A percentile compares a stretch with the other conserved stretches of the same genome.
Evolutionary conservation across 2,888 invertebrate species (phyloP).

Genomic region (Tipula helvola): DNA sequence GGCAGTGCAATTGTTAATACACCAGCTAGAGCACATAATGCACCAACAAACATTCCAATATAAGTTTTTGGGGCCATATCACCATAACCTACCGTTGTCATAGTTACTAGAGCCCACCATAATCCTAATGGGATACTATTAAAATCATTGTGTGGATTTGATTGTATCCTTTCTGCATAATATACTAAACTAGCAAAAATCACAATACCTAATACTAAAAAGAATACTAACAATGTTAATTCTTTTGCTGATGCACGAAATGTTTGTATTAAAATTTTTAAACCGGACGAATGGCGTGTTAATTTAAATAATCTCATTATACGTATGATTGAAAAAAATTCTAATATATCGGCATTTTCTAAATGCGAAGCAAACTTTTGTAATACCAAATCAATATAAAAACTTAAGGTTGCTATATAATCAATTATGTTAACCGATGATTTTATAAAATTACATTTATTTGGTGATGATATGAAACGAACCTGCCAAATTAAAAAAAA

Average conservation of each 20-base stretch:
- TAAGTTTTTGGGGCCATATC: constrained; percentile 99
- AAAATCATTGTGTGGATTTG: constrained; percentile 93
- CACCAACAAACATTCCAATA: constrained; percentile 97
- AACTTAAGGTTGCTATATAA: constrained; percentile 96
- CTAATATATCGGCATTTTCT: constrained; percentile 90
- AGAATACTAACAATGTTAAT: constrained; percentile 90
- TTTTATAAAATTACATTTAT: constrained; percentile 88
- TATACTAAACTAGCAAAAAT: constrained; percentile 97
- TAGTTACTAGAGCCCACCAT: constrained; percentile 98
- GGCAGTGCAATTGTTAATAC: constrained; percentile 97
- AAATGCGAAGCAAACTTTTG: constrained; percentile 83
- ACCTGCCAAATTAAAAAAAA: constrained; percentile 32
- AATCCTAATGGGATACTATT: constrained; percentile 94
- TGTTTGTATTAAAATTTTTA: constrained; percentile 96
- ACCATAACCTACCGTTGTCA: constrained; percentile 98
- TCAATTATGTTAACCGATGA: constrained; percentile 98
- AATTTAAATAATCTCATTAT: constrained; percentile 96
- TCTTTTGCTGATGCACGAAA: constrained; percentile 97
- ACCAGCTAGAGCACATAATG: constrained; percentile 94
- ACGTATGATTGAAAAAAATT: constrained; percentile 95
- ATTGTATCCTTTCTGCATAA: constrained; percentile 93
- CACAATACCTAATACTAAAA: constrained; percentile 93
- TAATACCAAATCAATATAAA: constrained; percentile 88
- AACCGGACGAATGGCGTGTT: constrained; percentile 91
- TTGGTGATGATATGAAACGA: constrained; percentile 86